phyloP scores from a whole-genome alignment of 1,140 invertebrate genomes.

The Frieseomelitta varia region DNA sequence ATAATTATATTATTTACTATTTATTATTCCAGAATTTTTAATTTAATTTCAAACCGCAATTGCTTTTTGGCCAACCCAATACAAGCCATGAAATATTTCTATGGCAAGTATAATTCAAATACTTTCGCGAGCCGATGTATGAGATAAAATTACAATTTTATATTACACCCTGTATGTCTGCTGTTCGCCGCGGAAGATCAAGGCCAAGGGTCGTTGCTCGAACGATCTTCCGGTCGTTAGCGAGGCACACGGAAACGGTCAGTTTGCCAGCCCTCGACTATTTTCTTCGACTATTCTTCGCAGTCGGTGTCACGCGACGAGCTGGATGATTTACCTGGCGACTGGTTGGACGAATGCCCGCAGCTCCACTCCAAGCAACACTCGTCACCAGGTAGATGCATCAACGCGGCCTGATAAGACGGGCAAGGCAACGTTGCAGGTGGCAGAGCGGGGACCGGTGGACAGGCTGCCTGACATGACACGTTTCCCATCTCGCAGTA shows the following conservation, averaged over 20 bases:
- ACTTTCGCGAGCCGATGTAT: neutral
- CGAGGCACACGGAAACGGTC: neutral
- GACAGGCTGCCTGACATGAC: conserved; percentile 91
- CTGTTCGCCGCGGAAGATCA: neutral
- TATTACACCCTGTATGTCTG: neutral
- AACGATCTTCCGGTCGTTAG: neutral
- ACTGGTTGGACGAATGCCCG: conserved; percentile 21
- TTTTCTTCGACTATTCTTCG: neutral
- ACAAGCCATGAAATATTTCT: too few relatives aligned
- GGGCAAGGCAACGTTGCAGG: conserved; percentile 88
- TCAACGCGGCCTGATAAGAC: conserved; percentile 84
- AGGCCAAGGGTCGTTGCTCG: neutral
- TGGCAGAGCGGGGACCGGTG: conserved; percentile 87
- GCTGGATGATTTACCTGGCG: conserved; percentile 45
- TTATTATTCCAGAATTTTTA: too few relatives aligned
- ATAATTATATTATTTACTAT: too few relatives aligned
- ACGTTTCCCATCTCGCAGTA: conserved; percentile 93
- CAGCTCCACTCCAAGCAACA: conserved; percentile 91
- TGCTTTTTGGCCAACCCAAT: too few relatives aligned
- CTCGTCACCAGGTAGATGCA: conserved; percentile 88
- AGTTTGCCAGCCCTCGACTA: neutral
- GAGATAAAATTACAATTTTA: too few relatives aligned
- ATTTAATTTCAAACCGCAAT: too few relatives aligned
- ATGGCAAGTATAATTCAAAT: neutral
- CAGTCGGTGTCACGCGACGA: neutral